Evolutionary conservation across 1,140 invertebrate genomes (phyloP), one percentile per base, ranked within the genome.

Genomic region (Meteorus sp.): DNA sequence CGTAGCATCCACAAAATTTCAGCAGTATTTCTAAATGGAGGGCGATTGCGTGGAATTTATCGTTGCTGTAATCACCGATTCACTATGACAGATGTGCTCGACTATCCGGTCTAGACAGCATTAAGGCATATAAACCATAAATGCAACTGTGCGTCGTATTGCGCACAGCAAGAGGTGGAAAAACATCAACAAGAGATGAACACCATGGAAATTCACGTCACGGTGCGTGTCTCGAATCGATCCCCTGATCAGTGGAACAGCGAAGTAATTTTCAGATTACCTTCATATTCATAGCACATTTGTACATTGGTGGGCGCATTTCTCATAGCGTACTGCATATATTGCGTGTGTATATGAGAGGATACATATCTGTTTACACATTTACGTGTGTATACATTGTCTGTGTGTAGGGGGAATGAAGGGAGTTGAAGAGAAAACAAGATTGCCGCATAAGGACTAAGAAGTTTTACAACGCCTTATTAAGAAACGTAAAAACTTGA

Each of bases 91-190:
- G 71, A 74, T 73, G 64, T 63, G 61, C 55, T 61, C 60, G 15
- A 45, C 62, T 67, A 73, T 74, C 73, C 72, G 75, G 69, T 71
- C 72, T 74, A 74, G 73, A 73, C 72, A 53, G 60, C 61, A 69
- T 69, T 73, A 67, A 68, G 62, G 62, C 27, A 48, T 35, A 56
- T 59, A 56, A 62, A 58, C 37, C 20, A 60, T 65, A 63, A 63
- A 27, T 15, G 41, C 33, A 15, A 19, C 53, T 59, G 65, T 59
- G 60, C 43, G n/a, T 27, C 53, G 33, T 47, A 31, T 23, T 20
- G 17, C n/a, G n/a, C 20, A n/a, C 48, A 23, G 29, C 39, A 33
- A 15, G 35, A 29, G 29, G 29, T 43, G 37, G 19, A 43, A 3
- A 27, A 43, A 53, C 31, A 13, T 39, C n/a, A n/a, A n/a, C n/a